Base-by-base conservation (phyloP, 2,113 vertebrate species). In the Menura novaehollandiae region DNA sequence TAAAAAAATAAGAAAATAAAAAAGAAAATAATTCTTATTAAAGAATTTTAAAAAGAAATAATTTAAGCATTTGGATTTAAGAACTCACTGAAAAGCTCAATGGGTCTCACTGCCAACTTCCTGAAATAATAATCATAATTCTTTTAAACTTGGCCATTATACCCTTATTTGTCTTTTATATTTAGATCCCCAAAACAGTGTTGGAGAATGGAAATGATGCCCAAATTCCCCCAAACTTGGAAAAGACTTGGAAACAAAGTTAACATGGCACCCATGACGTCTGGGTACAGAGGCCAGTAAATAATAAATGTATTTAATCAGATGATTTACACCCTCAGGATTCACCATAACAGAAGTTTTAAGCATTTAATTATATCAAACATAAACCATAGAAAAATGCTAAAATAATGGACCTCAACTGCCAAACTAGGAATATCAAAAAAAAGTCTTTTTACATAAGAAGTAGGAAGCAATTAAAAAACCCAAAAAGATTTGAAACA, bases 351-450 rank as follows among this genome's bases (percentile, higher is more conserved):
- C 30, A 24, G 8, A 71, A 55, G 8, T 32, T 86, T 69, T 41
- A 77, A 78, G 18, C 22, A 41, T 53, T 85, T 59, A 80, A n/a
- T 84, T 46, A 75, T 7, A 35, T 67, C 35, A 73, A 89, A 71
- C 2, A 20, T 26, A 75, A 93, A 58, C n/a, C 0, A 19, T 0
- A 59, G 9, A 22, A 66, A 76, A 53, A 43, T 0, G 5, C 3
- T 13, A 55, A 53, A 89, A 32, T 37, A 87, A 67, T 3, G 5
- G 33, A 60, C 30, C 3, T 66, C 51, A 71, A 78, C 0, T 75
- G 74, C 22, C 28, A 72, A 91, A 62, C 9, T 30, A 91, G 7
- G 7, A 91, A 82, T 18, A 55, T 24, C 28, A 91, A 79, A 88
- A 90, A 15, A 11, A 62, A 8, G 39, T n/a, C 5, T 53, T 80